phyloP scores from a whole-genome alignment of 2,888 invertebrate genomes.

The Allolobophora icterica region DNA sequence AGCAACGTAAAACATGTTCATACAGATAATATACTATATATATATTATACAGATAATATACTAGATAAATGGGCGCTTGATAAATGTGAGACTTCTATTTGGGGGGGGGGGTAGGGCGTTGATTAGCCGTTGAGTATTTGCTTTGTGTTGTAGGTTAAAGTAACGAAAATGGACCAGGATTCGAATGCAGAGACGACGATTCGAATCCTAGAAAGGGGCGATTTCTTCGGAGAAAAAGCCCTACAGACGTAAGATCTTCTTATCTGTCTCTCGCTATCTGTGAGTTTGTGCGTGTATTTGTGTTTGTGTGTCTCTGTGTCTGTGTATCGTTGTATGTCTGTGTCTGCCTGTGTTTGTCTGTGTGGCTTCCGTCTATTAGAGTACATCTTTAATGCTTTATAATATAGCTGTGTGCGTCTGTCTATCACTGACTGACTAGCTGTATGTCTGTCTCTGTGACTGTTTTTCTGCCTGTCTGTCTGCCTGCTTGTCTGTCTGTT shows the following conservation, averaged over 20 bases:
- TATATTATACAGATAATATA: too few species aligned
- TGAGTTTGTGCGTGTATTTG: too few species aligned
- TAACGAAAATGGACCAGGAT: constrained; percentile 80
- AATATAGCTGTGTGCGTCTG: too few species aligned
- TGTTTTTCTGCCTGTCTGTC: too few species aligned
- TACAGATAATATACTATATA: too few species aligned
- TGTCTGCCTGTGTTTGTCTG: neutral
- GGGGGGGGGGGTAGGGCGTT: neutral
- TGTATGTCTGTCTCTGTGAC: neutral
- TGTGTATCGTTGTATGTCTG: too few species aligned
- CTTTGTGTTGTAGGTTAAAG: constrained; percentile 75
- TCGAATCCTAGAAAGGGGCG: constrained; percentile 86
- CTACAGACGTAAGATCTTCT: constrained; percentile 67
- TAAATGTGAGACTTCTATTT: too few species aligned
- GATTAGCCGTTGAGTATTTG: neutral
- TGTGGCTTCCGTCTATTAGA: neutral
- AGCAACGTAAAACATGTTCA: too few species aligned
- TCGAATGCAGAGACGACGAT: constrained; percentile 83
- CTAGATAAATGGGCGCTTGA: neutral
- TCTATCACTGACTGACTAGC: neutral
- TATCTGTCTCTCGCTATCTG: neutral
- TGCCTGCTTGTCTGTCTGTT: neutral
- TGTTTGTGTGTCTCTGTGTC: too few species aligned
- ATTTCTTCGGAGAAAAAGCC: constrained; percentile 97
- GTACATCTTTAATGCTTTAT: too few species aligned